phyloP scores from a whole-genome alignment of 2,888 invertebrate genomes.

The Amphimallon solstitiale region DNA sequence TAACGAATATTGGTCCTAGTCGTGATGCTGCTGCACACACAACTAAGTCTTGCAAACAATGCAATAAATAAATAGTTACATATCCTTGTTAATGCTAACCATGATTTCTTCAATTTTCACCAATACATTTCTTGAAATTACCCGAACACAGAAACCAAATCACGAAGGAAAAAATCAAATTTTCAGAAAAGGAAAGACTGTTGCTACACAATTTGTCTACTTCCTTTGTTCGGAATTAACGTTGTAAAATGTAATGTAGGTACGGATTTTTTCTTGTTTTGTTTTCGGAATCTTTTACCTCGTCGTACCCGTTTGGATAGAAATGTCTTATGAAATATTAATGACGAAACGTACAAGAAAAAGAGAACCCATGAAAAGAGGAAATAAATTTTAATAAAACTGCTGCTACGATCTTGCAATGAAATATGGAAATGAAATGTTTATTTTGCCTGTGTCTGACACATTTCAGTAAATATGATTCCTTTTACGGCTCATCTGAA shows the following conservation, averaged over 20 bases:
- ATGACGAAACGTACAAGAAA: neutral
- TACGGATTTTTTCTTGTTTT: neutral
- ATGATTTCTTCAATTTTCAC: no score
- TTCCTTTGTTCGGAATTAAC: neutral
- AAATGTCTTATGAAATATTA: slow-evolving; percentile 3
- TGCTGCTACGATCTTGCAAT: neutral
- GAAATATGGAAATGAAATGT: slow-evolving; percentile 24
- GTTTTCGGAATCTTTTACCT: neutral
- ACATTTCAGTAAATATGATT: neutral
- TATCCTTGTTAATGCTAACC: no score
- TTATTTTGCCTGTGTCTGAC: slow-evolving; percentile 8
- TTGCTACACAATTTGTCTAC: neutral
- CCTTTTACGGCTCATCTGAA: no score
- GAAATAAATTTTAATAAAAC: slow-evolving; percentile 15
- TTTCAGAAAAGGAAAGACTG: no score
- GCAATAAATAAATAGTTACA: no score
- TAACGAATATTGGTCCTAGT: no score
- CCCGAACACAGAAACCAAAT: no score
- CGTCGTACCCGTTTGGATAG: neutral
- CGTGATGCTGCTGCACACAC: no score
- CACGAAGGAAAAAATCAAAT: no score
- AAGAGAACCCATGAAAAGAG: neutral
- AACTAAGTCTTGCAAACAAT: no score
- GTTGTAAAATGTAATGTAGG: neutral
- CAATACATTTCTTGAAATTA: no score